Evolutionary conservation across 2,888 invertebrate species (phyloP).

Genomic region (Drosophila niveifrons): DNA sequence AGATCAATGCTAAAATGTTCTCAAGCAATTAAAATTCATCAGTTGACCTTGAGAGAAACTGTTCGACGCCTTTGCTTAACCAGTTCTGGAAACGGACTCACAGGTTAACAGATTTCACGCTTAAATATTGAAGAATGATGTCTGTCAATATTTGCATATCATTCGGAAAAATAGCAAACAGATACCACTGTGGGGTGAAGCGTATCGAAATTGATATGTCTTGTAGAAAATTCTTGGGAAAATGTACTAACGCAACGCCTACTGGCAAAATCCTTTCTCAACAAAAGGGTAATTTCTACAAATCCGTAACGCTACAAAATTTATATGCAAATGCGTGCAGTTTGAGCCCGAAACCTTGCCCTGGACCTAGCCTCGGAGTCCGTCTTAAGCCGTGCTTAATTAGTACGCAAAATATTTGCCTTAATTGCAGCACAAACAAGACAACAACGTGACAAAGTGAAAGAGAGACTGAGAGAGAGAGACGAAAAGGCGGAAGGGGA

Average conservation of each 20-base stretch:
- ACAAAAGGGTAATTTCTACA: conserved; percentile 82
- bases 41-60: conserved; percentile 8
- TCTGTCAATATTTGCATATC: conserved; percentile 80
- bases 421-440: conserved; percentile 74
- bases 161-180: conserved; percentile 25
- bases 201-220: conserved; percentile 49
- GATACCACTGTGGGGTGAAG: conserved; percentile 19
- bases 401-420: conserved; percentile 84
- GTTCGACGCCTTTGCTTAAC: conserved; percentile 19
- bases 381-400: conserved; percentile 68
- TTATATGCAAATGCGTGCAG: conserved; percentile 66
- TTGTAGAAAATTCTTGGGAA: conserved; percentile 40
- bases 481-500: conserved; percentile 6
- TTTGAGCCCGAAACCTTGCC: not conserved
- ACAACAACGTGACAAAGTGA: conserved; percentile 3
- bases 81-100: conserved; percentile 43
- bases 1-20: not conserved
- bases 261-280: conserved; percentile 65
- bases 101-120: conserved; percentile 59
- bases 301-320: conserved; percentile 70
- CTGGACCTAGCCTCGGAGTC: conserved; percentile 4
- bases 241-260: conserved; percentile 62
- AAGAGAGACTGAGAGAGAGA: not conserved
- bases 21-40: not conserved
- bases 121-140: conserved; percentile 78